Base-by-base conservation (phyloP, 1,140 invertebrate species). In the Ceratina calcarata region DNA sequence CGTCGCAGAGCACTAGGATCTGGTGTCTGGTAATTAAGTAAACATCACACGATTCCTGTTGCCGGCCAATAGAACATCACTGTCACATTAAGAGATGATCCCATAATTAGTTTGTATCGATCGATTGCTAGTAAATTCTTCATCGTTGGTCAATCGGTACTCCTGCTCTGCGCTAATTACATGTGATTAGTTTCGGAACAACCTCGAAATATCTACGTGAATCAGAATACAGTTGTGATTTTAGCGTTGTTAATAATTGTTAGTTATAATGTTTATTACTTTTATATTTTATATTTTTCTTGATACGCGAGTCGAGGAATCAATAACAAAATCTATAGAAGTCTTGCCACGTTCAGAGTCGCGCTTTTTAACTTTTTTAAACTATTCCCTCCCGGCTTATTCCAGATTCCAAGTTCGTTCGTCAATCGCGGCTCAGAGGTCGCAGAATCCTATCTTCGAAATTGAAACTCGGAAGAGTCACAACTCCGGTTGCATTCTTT, bases 71-170 rank as follows among this genome's bases (percentile, higher is more conserved):
- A 66, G 66, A 24, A 69, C 66, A 67, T 77, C 70, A 70, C 57
- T 18, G 45, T 61, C 75, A 70, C 66, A 69, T 77, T 77, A 70
- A 70, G 75, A 67, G 75, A 77, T 77, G 70, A 77, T 70, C 75
- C 45, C 70, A 61, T 24, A 70, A 70, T 77, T 77, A 77, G 67
- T 77, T 37, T 61, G 22, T 53, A 77, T 77, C 66, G 75, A 77
- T 70, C 75, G 45, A 32, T 32, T 7, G 24, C 57, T n/a, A 20
- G 64, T 62, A 32, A 77, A 77, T 77, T 61, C 75, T 77, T 77
- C 66, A 37, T 22, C 18, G 10, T 22, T 61, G 66, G 37, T 61
- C 57, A 69, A 61, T 77, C 37, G 27, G 22, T n/a, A n/a, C 18
- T 45, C 37, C 12, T n/a, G 65, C 55, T 67, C 49, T 58, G 12